A percentile compares a stretch with the other conserved stretches of the same genome.
These are phyloP conservation scores for Coendou prehensilis DNA, from an alignment of 2,797 vertebrate genomes.

Conservation along the genomic window DNA sequence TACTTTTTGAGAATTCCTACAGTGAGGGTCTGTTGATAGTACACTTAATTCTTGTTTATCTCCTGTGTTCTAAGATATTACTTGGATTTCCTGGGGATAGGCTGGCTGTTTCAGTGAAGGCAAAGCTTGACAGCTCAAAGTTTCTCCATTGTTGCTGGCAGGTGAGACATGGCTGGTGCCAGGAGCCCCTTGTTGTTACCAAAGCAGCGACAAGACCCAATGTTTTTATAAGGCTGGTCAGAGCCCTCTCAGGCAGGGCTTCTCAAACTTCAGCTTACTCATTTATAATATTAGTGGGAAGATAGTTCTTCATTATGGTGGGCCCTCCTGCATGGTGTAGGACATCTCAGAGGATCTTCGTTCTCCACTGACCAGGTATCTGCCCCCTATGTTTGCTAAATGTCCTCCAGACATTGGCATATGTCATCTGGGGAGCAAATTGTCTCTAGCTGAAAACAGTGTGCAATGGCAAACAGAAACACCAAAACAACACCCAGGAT, in stretches of 20 bases:
- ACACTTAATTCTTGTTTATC: neutral
- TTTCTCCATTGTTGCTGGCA: neutral
- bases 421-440: neutral
- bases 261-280: neutral
- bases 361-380: neutral
- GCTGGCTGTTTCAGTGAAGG: neutral
- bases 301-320: neutral
- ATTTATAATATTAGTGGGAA: neutral
- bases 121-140: neutral
- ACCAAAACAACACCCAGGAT: neutral
- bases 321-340: neutral
- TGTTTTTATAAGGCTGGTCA: neutral
- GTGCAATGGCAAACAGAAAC: neutral
- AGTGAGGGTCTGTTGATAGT: neutral
- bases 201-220: neutral
- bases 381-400: neutral
- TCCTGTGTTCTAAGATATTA: neutral
- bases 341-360: neutral
- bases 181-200: neutral
- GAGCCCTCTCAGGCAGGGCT: neutral
- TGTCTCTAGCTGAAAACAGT: neutral
- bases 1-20: neutral
- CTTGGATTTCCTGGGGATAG: neutral
- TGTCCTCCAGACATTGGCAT: neutral
- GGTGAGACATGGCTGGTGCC: neutral